Evolutionary conservation across 2,888 invertebrate species (phyloP).

Genomic region (Drosophila kanekoi): DNA sequence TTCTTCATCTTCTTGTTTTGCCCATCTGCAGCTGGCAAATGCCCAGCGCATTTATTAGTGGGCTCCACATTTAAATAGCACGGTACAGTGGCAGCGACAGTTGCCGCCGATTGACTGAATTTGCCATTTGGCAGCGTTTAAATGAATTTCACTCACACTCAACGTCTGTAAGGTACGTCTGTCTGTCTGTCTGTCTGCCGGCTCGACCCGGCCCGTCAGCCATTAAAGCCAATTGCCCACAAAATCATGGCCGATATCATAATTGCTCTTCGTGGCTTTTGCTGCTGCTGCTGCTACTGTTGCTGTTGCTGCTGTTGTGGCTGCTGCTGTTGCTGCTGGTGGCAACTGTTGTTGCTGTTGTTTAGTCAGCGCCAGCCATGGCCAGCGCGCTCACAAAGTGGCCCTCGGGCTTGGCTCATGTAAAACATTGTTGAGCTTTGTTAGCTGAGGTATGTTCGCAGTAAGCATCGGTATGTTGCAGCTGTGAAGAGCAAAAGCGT

Average conservation of each 20-base stretch:
- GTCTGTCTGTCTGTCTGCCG: slow-evolving; percentile 20
- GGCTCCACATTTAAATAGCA: slow-evolving; percentile 49
- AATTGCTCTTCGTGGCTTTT: slow-evolving; percentile 79
- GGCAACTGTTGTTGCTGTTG: slow-evolving; percentile 33
- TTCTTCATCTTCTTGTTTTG: not conserved
- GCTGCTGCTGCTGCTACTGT: slow-evolving; percentile 25
- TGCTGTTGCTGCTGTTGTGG: slow-evolving; percentile 38
- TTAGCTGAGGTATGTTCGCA: slow-evolving; percentile 33
- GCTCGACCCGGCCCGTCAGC: slow-evolving; percentile 42
- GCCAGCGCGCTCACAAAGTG: slow-evolving; percentile 54
- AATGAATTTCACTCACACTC: slow-evolving; percentile 65
- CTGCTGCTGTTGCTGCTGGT: slow-evolving; percentile 29
- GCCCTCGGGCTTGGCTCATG: slow-evolving; percentile 60
- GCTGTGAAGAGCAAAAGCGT: no score
- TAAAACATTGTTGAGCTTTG: slow-evolving; percentile 67
- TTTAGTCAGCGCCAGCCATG: slow-evolving; percentile 70
- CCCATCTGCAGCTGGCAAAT: slow-evolving; percentile 48
- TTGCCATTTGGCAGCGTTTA: slow-evolving; percentile 77
- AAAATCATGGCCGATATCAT: slow-evolving; percentile 81
- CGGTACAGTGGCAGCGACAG: slow-evolving; percentile 43
- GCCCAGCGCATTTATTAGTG: slow-evolving; percentile 60
- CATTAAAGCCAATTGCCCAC: slow-evolving; percentile 81
- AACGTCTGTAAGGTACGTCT: slow-evolving; percentile 14
- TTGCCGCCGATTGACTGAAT: slow-evolving; percentile 63
- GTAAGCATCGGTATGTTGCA: not conserved